phyloP scores from a whole-genome alignment of 2,888 invertebrate genomes.

The Ormyrus labotus region DNA sequence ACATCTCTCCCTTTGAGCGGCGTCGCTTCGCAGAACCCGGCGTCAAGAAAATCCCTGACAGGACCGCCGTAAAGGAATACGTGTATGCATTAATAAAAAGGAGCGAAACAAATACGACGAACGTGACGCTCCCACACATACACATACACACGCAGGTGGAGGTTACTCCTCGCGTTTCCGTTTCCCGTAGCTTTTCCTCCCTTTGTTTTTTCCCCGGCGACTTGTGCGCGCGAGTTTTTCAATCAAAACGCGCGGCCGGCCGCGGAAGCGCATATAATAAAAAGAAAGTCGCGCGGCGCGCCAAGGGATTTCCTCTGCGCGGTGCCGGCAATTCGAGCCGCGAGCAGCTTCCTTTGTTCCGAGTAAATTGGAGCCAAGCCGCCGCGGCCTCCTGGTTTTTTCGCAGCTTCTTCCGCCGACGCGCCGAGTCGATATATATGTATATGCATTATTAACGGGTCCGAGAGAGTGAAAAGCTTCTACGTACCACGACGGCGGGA shows the following conservation, averaged over 20 bases:
- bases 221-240: neutral
- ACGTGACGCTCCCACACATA: constrained; percentile 12
- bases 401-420: no score
- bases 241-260: neutral
- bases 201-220: neutral
- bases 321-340: neutral
- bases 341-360: neutral
- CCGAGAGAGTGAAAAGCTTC: no score
- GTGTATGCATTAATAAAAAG: constrained; percentile 42
- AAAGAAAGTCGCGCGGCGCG: neutral
- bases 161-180: neutral
- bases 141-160: neutral
- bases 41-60: no score
- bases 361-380: no score
- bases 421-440: no score
- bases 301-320: neutral
- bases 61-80: constrained; percentile 7
- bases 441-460: no score
- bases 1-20: no score
- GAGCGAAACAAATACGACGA: constrained; percentile 19
- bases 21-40: no score
- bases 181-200: constrained; percentile 6
- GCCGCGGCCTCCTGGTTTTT: no score
- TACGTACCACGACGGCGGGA: no score
- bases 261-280: no score